A percentile compares a stretch with the other conserved stretches of the same genome.
These are phyloP conservation scores for Scelioninae gen. 1 DNA, from an alignment of 2,888 invertebrate species.

Conservation along the genomic window DNA sequence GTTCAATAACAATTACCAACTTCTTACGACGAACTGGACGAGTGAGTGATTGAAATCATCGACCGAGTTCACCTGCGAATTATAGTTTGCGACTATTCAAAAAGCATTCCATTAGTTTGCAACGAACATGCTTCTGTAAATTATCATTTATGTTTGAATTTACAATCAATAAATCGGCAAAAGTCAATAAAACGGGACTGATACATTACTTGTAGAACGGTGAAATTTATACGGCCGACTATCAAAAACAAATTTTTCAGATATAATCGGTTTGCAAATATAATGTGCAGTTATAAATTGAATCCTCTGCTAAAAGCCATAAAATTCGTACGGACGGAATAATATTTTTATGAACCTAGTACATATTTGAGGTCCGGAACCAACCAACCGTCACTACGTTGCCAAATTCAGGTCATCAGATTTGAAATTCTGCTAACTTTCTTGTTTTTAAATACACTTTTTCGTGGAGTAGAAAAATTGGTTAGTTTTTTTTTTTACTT, in stretches of 20 bases:
- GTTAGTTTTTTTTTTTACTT: not conserved
- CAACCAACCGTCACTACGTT: not conserved
- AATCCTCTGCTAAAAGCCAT: conserved; percentile 13
- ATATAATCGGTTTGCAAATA: conserved; percentile 4
- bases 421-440: conserved; percentile 5
- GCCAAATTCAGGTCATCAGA: conserved; percentile 11
- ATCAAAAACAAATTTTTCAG: conserved; percentile 27
- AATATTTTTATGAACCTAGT: conserved; percentile 5
- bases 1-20: not conserved
- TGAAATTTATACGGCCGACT: conserved; percentile 16
- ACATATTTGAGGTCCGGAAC: not conserved
- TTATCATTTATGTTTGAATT: conserved; percentile 25
- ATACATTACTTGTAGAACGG: conserved; percentile 16
- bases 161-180: conserved; percentile 30
- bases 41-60: conserved; percentile 21
- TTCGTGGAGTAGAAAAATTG: not conserved
- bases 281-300: conserved; percentile 21
- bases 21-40: not conserved
- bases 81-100: too few species aligned
- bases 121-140: not conserved
- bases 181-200: conserved; percentile 16
- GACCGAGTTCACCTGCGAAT: not conserved
- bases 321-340: conserved; percentile 13
- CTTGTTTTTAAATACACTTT: not conserved
- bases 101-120: conserved; percentile 8